Percentiles rank a stretch among this genome's conserved stretches.
Conservation (phyloP, 2,888 invertebrate genomes). For the Drosophila paranaensis region DNA sequence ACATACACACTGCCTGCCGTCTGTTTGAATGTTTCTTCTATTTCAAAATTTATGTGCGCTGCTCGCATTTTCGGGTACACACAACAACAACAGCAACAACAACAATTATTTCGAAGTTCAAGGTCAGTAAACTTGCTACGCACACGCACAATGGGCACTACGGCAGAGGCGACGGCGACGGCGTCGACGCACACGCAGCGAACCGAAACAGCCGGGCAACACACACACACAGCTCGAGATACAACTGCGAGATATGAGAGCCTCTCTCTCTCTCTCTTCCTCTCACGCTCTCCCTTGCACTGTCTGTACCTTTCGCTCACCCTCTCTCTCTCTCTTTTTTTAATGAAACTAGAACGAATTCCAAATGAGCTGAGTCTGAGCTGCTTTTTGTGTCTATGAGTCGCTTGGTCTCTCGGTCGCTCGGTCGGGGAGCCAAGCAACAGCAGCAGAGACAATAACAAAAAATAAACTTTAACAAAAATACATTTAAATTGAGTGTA, state of each 20-base stretch:
- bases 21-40: constrained; percentile 45
- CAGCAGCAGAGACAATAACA: constrained; percentile 3
- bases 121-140: constrained; percentile 84
- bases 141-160: constrained; percentile 69
- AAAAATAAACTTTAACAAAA: constrained; percentile 34
- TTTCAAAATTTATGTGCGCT: constrained; percentile 60
- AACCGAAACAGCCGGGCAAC: constrained; percentile 37
- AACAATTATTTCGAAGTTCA: constrained; percentile 82
- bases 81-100: constrained; percentile 31
- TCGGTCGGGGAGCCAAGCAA: constrained; percentile 19
- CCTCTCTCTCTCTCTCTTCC: background rate
- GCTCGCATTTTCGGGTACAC: constrained; percentile 63
- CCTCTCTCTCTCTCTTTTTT: constrained; percentile 33
- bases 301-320: background rate
- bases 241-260: constrained; percentile 42
- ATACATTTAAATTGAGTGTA: constrained; percentile 43
- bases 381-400: constrained; percentile 42
- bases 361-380: constrained; percentile 39
- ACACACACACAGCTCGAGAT: constrained; percentile 26
- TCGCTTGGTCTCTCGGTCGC: constrained; percentile 24
- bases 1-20: background rate
- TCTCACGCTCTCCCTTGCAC: background rate
- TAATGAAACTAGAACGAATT: constrained; percentile 73
- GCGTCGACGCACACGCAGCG: constrained; percentile 44
- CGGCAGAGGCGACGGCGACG: constrained; percentile 15